phyloP scores from a whole-genome alignment of 2,113 vertebrate species.

The Pygoscelis adeliae region DNA sequence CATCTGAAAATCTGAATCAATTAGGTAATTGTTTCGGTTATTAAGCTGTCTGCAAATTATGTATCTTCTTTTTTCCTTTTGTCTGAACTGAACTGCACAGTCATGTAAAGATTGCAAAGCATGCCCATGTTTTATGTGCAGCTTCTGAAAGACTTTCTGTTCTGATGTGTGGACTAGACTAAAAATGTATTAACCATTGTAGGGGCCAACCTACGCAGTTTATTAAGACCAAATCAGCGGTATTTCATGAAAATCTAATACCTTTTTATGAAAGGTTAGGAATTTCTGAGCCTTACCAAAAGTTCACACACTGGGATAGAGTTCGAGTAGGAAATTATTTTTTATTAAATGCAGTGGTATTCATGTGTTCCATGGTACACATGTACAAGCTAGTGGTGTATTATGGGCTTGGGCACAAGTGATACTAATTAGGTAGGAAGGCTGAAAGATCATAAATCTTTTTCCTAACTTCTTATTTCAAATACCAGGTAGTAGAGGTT shows the following conservation, averaged over 20 bases:
- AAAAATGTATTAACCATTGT: neutral
- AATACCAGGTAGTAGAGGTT: neutral
- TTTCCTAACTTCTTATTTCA: neutral
- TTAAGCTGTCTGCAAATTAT: neutral
- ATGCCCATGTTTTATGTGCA: neutral
- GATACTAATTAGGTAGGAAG: neutral
- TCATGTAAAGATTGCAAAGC: neutral
- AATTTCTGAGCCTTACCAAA: neutral
- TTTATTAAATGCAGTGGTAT: neutral
- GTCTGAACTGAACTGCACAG: neutral
- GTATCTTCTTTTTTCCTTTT: neutral
- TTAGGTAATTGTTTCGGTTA: neutral
- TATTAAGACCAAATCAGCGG: neutral
- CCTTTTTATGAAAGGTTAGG: neutral
- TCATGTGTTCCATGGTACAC: neutral
- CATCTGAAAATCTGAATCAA: neutral
- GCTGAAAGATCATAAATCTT: neutral
- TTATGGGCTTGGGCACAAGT: neutral
- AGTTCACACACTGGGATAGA: neutral
- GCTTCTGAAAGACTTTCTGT: neutral
- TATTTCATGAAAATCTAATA: neutral
- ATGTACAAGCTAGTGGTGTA: neutral
- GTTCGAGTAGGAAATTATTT: neutral
- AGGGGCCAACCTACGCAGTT: neutral
- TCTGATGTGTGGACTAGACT: neutral